A percentile compares a stretch with the other conserved stretches of the same genome.
Evolutionary conservation across 2,888 invertebrate genomes (phyloP).

Genomic region (Ochropleura leucogaster): DNA sequence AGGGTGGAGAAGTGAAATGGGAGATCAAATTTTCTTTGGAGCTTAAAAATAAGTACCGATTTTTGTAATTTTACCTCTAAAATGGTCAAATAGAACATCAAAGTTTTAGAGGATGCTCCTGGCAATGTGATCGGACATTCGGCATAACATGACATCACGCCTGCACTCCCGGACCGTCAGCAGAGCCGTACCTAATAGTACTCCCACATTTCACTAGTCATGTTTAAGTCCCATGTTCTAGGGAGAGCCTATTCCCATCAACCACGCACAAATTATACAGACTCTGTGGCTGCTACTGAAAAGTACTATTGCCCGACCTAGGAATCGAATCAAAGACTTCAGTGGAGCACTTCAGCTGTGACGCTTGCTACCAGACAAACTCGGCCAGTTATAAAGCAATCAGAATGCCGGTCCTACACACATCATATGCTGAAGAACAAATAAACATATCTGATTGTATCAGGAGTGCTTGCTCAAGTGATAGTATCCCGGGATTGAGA

Average conservation of each 20-base stretch:
- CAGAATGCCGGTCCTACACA: not conserved
- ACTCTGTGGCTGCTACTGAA: not conserved
- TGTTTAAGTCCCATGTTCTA: not conserved
- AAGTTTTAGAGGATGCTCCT: not conserved
- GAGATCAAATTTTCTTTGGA: too few relatives aligned
- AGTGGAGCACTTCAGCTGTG: not conserved
- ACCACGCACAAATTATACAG: not conserved
- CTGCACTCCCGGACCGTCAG: not conserved
- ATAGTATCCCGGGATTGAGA: not conserved
- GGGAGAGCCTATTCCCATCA: not conserved
- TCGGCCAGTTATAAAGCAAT: not conserved
- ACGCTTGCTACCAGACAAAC: not conserved
- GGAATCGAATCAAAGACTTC: not conserved
- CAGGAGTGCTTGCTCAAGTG: constrained; percentile 17
- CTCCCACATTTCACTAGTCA: not conserved
- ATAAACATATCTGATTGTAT: constrained; percentile 11
- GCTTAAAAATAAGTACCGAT: too few relatives aligned
- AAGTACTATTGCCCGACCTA: not conserved
- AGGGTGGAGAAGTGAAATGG: too few relatives aligned
- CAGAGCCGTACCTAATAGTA: not conserved
- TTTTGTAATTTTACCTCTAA: too few relatives aligned
- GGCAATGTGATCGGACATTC: not conserved
- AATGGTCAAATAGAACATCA: not conserved
- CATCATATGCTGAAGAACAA: not conserved
- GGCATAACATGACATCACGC: not conserved